Base-by-base conservation (phyloP, 2,888 invertebrate genomes). In the Trachelus troglodyta region DNA sequence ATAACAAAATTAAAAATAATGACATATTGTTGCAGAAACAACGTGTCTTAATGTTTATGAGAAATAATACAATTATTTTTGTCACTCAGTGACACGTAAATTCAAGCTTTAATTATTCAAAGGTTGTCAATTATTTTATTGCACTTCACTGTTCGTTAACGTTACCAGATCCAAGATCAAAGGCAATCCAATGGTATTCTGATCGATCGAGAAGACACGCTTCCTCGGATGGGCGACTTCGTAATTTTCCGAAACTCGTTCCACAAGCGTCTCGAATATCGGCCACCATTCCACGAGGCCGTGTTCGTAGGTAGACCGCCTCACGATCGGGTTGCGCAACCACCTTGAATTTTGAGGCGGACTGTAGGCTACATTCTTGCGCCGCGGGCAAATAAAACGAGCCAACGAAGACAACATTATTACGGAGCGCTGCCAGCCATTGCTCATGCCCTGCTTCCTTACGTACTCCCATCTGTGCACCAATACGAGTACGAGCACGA, bases 341-440 rank as follows among this genome's bases (percentile, higher is more conserved):
- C 80, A 84, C 83, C 87, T 87, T 83, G 87, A 90, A 89, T 91
- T 91, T 91, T 91, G 91, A 87, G 83, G 82, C 84, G 89, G 90
- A 91, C 91, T 91, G 91, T 91, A 91, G 90, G 89, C 91, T 87
- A 89, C 91, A 91, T 91, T 91, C 91, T 90, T 91, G 88, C 84
- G 89, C 89, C 89, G 87, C 88, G 88, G 87, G 90, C 90, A 90
- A 91, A 91, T 90, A 90, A 90, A 90, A 89, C 88, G 88, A 86
- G 83, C 86, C 89, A 88, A 89, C 88, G 88, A 90, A 90, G 90
- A 91, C 90, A 90, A 90, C 91, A 90, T 91, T 90, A 90, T 91
- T 91, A 91, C 90, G 88, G 87, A 87, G 89, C 88, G 84, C 87
- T 88, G 89, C 89, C 89, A 88, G 90, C 90, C 90, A 90, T 90